Evolutionary conservation across 2,113 vertebrate genomes (phyloP), one percentile per base, ranked within the genome.

Genomic region (Damaliscus lunatus): DNA sequence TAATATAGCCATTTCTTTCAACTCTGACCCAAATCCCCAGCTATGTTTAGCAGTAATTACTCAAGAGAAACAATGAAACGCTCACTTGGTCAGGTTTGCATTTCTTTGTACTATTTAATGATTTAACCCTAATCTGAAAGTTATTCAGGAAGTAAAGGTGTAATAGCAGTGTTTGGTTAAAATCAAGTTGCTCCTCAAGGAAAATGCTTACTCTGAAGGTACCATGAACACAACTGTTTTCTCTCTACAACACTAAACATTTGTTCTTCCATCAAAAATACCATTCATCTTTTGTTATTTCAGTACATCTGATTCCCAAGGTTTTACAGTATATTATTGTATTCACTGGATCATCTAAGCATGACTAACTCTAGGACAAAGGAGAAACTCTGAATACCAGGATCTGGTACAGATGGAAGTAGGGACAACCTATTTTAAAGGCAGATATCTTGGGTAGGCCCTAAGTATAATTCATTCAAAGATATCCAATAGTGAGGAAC

Each of bases 41-140:
- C 53, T 84, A 60, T 52, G 71, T 81, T 86, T 91, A 92, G 48
- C 21, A 90, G 64, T 57, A 95, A 90, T 86, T 78, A 94, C 57
- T 90, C 11, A 96, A 82, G 81, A 96, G 50, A 94, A 97, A 94
- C 64, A 81, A 77, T 19, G 3, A 89, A 74, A 87, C 0, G 15
- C 46, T 64, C 23, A 82, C 60, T 50, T 55, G 96, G 17, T 64
- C 46, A 62, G n/a, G 14, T 81, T 25, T 97, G 17, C 25, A 52
- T 88, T 90, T 95, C 88, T 95, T 67, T 92, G 36, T 53, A 64
- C 19, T 86, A 96, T 36, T 52, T 82, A 88, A 82, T 62, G 77
- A 94, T 62, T 95, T 91, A 90, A 90, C 19, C 46, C 53, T 95
- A 62, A 94, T 52, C 46, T 90, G 25, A 96, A 59, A 85, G 64